phyloP scores from a whole-genome alignment of 2,888 invertebrate genomes.

The Morpho helenor region DNA sequence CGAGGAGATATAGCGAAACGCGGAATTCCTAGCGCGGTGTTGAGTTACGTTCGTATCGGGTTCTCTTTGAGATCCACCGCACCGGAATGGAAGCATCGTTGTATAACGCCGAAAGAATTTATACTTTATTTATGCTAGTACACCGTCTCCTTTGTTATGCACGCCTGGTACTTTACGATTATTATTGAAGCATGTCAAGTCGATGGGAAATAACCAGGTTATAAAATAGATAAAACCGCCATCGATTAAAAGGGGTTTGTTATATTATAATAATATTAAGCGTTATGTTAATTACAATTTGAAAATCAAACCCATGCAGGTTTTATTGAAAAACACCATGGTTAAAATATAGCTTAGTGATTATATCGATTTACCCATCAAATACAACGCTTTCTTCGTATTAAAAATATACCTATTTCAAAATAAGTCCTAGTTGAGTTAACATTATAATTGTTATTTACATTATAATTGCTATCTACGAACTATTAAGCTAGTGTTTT shows the following conservation, averaged over 20 bases:
- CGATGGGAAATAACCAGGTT: constrained; percentile 21
- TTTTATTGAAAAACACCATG: too few species aligned
- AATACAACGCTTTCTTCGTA: too few species aligned
- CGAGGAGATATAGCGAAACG: constrained; percentile 45
- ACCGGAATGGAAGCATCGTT: constrained; percentile 45
- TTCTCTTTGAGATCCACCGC: constrained; percentile 58
- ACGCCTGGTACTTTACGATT: constrained; percentile 44
- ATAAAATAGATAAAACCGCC: neutral
- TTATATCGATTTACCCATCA: too few species aligned
- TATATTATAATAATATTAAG: too few species aligned
- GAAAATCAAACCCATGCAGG: too few species aligned
- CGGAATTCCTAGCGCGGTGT: constrained; percentile 57
- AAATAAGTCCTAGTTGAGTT: too few species aligned
- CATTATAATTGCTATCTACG: too few species aligned
- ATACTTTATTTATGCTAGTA: constrained; percentile 39
- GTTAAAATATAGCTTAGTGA: too few species aligned
- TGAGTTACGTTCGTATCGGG: constrained; percentile 54
- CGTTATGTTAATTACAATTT: too few species aligned
- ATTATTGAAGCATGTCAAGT: constrained; percentile 35
- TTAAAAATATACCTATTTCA: too few species aligned
- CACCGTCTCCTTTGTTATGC: constrained; percentile 40
- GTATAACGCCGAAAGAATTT: constrained; percentile 38
- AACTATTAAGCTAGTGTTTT: too few species aligned
- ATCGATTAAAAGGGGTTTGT: neutral
- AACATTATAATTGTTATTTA: too few species aligned